Percentiles rank a stretch among this genome's conserved stretches.
phyloP scores from a whole-genome alignment of 2,113 vertebrate species.

The Microtus ochrogaster region DNA sequence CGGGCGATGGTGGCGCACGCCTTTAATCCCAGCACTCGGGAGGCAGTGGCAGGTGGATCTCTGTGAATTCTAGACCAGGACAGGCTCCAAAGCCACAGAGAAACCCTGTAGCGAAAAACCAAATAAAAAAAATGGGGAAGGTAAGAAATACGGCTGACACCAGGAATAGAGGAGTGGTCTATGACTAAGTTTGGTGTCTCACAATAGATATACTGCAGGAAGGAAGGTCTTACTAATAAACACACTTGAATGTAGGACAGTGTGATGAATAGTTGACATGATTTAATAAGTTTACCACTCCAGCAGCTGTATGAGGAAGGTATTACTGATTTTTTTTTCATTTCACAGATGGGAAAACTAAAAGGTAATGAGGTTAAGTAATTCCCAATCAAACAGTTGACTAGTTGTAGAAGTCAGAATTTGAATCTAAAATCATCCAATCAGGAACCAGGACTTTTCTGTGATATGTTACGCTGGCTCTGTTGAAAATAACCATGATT shows the following conservation, averaged over 20 bases:
- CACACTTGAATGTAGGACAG: not conserved
- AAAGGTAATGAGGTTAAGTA: constrained; percentile 39
- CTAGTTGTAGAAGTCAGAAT: constrained; percentile 1
- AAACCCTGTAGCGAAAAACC: too few relatives aligned
- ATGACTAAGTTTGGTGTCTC: not conserved
- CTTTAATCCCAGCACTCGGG: too few relatives aligned
- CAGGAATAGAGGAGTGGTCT: not conserved
- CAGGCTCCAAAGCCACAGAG: too few relatives aligned
- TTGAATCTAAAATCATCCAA: not conserved
- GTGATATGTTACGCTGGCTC: not conserved
- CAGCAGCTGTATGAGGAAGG: not conserved
- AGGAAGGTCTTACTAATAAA: not conserved
- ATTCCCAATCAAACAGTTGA: not conserved
- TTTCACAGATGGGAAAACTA: constrained; percentile 57
- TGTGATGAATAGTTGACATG: not conserved
- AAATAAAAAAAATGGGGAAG: not conserved
- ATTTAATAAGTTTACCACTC: constrained; percentile 19
- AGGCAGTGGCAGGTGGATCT: too few relatives aligned
- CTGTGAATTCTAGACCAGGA: too few relatives aligned
- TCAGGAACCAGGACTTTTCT: not conserved
- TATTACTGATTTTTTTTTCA: constrained; percentile 35
- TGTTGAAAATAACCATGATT: not conserved
- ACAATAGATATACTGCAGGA: not conserved
- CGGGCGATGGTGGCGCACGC: too few relatives aligned
- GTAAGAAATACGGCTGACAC: not conserved